Evolutionary conservation across 2,888 invertebrate genomes (phyloP).

Genomic region (Ernsta delagoae): DNA sequence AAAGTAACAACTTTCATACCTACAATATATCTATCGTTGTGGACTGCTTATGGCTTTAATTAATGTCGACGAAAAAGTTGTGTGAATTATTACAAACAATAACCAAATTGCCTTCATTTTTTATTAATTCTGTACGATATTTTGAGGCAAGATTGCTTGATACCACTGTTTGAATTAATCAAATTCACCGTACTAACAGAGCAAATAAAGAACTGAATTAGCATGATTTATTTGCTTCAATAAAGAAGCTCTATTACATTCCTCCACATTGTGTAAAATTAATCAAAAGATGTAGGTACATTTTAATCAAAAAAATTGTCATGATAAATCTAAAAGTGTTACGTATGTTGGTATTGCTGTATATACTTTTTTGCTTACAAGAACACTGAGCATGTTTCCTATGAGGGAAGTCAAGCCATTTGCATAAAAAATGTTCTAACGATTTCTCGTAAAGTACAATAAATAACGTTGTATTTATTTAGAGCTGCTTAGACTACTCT

Average conservation of each 20-base stretch:
- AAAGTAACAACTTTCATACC: too few species aligned
- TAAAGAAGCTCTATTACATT: slow-evolving; percentile 38
- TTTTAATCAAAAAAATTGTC: neutral
- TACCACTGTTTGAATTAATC: slow-evolving; percentile 27
- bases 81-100: slow-evolving; percentile 13
- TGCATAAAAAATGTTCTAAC: too few species aligned
- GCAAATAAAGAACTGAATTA: slow-evolving; percentile 25
- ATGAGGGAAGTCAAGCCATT: too few species aligned
- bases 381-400: too few species aligned
- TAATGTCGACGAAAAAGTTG: neutral
- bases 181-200: slow-evolving; percentile 23
- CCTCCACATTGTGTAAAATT: neutral
- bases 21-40: too few species aligned
- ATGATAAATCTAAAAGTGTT: too few species aligned
- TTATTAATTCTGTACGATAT: slow-evolving; percentile 31
- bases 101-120: slow-evolving; percentile 23
- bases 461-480: too few species aligned
- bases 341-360: too few species aligned
- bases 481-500: too few species aligned
- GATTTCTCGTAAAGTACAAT: too few species aligned
- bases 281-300: slow-evolving; percentile 1
- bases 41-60: too few species aligned
- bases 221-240: slow-evolving; percentile 38
- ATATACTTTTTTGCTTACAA: too few species aligned
- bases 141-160: slow-evolving; percentile 30